Evolutionary conservation across 2,797 vertebrate species (phyloP), one percentile per base, ranked within the genome.

Genomic region (Oryzias sinensis): DNA sequence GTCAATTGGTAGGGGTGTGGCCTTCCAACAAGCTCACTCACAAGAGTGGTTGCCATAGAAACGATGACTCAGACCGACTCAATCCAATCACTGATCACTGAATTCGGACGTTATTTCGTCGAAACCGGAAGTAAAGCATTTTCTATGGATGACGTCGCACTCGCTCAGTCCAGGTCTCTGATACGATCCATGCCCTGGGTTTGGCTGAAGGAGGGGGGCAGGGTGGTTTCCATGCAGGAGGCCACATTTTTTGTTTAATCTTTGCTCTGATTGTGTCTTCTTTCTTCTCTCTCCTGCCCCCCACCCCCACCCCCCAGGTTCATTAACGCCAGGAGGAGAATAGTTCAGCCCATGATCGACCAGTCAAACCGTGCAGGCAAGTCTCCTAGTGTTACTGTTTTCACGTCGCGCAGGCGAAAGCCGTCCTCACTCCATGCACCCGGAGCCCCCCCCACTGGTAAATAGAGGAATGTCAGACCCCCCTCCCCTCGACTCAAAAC

Each of bases 311-410:
- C 29, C 17, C 27, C 15, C 92, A 99, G 97, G 97, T 99, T 99
- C 93, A 99, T 98, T 88, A 99, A 99, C 49, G 97, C 97, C 80
- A 94, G 97, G 91, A 97, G 97, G 93, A 97, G 97, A 96, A 99
- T 99, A 98, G 97, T 99, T 76, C 97, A 99, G 84, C 97, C 97
- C 79, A 99, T 99, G 97, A 99, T 99, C 89, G 97, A 99, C 93
- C 97, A 99, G 93, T 99, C 97, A 83, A 99, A 99, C 92, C 94
- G 97, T 94, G 97, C 97, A 98, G 97, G 97, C 94, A 96, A 98
- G 96, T 97, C 86, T 90, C 89, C 88, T 76, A 0, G 91, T 91
- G 82, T 95, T 92, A 92, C 93, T 89, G 85, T 93, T 86, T 92
- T 94, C 89, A 86, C 89, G 91, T 93, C 90, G 67, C 70, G 69